Conservation (phyloP, 2,113 vertebrate species). For the Tychaedon coryphoeus region DNA sequence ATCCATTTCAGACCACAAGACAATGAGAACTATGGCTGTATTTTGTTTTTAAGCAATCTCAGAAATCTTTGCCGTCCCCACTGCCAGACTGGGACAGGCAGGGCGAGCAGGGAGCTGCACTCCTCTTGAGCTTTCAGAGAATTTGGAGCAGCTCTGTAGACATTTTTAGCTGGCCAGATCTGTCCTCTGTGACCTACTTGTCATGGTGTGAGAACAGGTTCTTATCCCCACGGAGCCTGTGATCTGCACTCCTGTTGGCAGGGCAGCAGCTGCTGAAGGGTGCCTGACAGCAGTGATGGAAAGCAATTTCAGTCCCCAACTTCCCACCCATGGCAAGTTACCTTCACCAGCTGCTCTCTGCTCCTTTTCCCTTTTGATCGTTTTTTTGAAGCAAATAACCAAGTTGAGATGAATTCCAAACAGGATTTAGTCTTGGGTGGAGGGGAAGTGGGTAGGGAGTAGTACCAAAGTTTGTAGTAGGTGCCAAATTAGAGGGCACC, state of each 20-base stretch:
- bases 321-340: not conserved
- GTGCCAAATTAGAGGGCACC: too few relatives aligned
- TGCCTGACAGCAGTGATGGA: not conserved
- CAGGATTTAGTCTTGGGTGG: not conserved
- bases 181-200: not conserved
- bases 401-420: not conserved
- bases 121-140: not conserved
- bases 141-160: not conserved
- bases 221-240: accelerated
- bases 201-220: not conserved
- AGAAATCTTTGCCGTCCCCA: accelerated
- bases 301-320: not conserved
- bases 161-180: not conserved
- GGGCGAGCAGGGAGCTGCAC: not conserved
- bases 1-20: not conserved
- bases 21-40: accelerated
- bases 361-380: not conserved
- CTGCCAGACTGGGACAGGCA: not conserved
- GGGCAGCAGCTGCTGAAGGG: not conserved
- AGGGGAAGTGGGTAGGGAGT: not conserved
- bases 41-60: not conserved
- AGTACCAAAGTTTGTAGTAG: not conserved
- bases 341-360: not conserved
- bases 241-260: accelerated
- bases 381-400: not conserved